These are phyloP conservation scores for Coremacera marginata DNA, from an alignment of 2,888 invertebrate species.

Conservation along the genomic window DNA sequence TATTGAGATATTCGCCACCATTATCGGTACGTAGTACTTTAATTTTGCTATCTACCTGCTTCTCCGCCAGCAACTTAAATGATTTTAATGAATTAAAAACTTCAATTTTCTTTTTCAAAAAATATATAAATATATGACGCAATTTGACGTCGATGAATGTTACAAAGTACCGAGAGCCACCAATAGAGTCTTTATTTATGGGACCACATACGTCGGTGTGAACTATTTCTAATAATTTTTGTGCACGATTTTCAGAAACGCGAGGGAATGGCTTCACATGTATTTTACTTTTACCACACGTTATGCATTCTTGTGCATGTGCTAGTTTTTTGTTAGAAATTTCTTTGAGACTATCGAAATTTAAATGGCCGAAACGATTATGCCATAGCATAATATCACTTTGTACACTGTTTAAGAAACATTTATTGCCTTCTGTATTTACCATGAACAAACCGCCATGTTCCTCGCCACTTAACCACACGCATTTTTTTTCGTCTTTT, in stretches of 20 bases:
- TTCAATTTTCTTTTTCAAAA: constrained; percentile 41
- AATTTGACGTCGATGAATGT: constrained; percentile 46
- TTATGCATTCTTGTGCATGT: constrained; percentile 20
- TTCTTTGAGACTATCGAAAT: constrained; percentile 21
- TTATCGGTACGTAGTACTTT: constrained; percentile 43
- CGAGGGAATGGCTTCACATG: constrained; percentile 38
- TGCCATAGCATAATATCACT: constrained; percentile 28
- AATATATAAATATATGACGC: constrained; percentile 41
- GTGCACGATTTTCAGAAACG: constrained; percentile 36
- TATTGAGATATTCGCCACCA: constrained; percentile 30
- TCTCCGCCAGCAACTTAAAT: constrained; percentile 38
- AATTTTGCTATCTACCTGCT: constrained; percentile 40
- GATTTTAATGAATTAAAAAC: constrained; percentile 29
- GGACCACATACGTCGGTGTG: constrained; percentile 46
- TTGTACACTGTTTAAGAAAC: constrained; percentile 7
- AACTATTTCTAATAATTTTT: constrained; percentile 37
- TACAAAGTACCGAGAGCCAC: constrained; percentile 44
- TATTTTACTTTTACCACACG: constrained; percentile 42
- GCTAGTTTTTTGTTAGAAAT: too few species aligned
- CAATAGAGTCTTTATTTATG: constrained; percentile 40
- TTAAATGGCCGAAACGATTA: constrained; percentile 35
- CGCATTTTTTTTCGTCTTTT: constrained; percentile 20
- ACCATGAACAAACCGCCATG: constrained; percentile 27
- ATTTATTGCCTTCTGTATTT: constrained; percentile 13
- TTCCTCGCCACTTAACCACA: constrained; percentile 10